Conservation (phyloP, 2,888 invertebrate species). For the Neria commutata region DNA sequence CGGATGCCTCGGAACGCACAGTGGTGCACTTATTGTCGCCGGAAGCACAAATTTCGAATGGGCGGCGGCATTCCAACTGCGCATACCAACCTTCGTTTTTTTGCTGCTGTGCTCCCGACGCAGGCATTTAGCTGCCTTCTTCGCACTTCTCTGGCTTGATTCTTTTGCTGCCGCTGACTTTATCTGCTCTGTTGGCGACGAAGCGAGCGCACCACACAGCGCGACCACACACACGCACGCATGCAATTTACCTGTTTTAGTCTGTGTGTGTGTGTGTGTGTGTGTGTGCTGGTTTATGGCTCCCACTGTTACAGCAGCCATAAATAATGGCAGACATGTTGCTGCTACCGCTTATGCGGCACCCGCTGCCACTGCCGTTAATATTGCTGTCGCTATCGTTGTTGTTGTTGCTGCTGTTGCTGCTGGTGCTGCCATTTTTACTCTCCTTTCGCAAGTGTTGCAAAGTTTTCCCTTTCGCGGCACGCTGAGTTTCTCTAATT, state of each 20-base stretch:
- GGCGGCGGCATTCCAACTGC: too few relatives aligned
- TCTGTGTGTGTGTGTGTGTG: not conserved
- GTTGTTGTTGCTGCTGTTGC: constrained; percentile 6
- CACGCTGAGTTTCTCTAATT: constrained; percentile 11
- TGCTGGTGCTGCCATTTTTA: not conserved
- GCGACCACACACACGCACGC: not conserved
- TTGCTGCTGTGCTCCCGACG: too few relatives aligned
- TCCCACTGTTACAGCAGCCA: constrained; percentile 8
- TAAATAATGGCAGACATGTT: constrained; percentile 9
- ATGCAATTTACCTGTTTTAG: constrained; percentile 6
- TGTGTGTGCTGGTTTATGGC: constrained; percentile 7
- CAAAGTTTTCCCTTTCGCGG: not conserved
- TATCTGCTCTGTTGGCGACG: not conserved
- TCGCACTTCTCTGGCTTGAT: too few relatives aligned
- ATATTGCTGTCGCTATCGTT: constrained; percentile 7
- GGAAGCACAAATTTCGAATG: too few relatives aligned
- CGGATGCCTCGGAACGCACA: too few relatives aligned
- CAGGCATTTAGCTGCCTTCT: too few relatives aligned
- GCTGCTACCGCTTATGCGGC: not conserved
- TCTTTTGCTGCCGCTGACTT: not conserved
- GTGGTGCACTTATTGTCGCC: too few relatives aligned
- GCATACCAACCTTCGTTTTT: too few relatives aligned
- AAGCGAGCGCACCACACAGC: not conserved
- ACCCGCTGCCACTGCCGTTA: not conserved
- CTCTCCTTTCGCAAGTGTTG: not conserved